These are phyloP conservation scores for Sphaerophoria taeniata DNA, from an alignment of 2,888 invertebrate genomes.

Conservation along the genomic window DNA sequence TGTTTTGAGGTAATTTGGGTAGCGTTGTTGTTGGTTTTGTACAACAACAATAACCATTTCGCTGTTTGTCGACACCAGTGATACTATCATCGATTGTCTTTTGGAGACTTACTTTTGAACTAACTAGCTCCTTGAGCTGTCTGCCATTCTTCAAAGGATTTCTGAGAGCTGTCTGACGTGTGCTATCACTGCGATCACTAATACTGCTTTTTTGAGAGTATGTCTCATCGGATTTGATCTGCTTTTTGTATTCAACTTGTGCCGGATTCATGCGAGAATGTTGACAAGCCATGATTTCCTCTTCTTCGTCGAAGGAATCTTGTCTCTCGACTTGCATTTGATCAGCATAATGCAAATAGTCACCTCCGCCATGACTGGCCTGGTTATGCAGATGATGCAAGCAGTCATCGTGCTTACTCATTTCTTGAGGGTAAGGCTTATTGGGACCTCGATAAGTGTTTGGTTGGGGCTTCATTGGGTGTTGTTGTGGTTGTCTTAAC, in stretches of 20 bases:
- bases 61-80: neutral
- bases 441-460: too few relatives aligned
- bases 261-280: too few relatives aligned
- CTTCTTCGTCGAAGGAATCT: too few relatives aligned
- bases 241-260: neutral
- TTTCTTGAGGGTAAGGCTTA: too few relatives aligned
- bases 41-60: neutral
- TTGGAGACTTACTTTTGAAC: conserved; percentile 46
- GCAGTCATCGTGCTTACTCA: too few relatives aligned
- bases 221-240: neutral
- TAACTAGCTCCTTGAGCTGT: conserved; percentile 12
- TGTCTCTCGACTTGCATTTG: neutral
- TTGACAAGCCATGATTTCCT: too few relatives aligned
- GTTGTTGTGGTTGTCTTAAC: too few relatives aligned
- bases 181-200: conserved; percentile 23
- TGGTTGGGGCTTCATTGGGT: too few relatives aligned
- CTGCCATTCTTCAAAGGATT: neutral
- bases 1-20: neutral
- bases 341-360: neutral
- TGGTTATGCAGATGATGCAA: too few relatives aligned
- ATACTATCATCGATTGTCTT: conserved; percentile 46
- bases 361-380: neutral
- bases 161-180: conserved; percentile 27
- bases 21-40: too few relatives aligned
- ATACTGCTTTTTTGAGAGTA: neutral